Evolutionary conservation across 2,113 vertebrate genomes (phyloP).

Genomic region (Montifringilla adamsi): DNA sequence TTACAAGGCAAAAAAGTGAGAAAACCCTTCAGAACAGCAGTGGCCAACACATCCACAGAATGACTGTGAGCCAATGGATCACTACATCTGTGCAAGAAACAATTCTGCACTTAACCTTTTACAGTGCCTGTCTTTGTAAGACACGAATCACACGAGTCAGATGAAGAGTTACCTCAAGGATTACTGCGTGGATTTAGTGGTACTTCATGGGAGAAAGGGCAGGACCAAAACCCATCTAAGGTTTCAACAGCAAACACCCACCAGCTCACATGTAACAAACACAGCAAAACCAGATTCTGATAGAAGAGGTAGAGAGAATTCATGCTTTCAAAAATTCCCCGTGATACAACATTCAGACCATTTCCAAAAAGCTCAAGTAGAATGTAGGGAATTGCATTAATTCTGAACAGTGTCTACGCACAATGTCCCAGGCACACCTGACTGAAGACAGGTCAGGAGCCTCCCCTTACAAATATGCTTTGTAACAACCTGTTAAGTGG

Average conservation of each 20-base stretch:
- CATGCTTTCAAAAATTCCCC: neutral
- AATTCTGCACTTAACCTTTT: neutral
- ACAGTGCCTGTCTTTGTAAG: neutral
- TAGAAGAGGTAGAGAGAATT: neutral
- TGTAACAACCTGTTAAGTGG: neutral
- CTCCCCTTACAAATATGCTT: neutral
- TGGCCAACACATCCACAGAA: fast-evolving
- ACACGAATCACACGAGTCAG: neutral
- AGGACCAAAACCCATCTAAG: neutral
- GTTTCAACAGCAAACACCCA: neutral
- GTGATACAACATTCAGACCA: neutral
- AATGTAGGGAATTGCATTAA: neutral
- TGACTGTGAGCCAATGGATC: neutral
- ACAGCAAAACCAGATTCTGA: neutral
- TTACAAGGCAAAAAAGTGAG: neutral
- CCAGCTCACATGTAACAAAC: neutral
- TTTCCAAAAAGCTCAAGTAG: neutral
- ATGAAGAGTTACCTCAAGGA: neutral
- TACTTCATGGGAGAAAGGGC: neutral
- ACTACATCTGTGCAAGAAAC: neutral
- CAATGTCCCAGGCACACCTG: fast-evolving
- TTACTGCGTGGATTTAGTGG: neutral
- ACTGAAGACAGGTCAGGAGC: neutral
- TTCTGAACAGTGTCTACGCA: neutral
- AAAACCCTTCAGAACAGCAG: neutral